Evolutionary conservation across 2,797 vertebrate species (phyloP), one percentile per base, ranked within the genome.

Genomic region (Epinephelus malabaricus): DNA sequence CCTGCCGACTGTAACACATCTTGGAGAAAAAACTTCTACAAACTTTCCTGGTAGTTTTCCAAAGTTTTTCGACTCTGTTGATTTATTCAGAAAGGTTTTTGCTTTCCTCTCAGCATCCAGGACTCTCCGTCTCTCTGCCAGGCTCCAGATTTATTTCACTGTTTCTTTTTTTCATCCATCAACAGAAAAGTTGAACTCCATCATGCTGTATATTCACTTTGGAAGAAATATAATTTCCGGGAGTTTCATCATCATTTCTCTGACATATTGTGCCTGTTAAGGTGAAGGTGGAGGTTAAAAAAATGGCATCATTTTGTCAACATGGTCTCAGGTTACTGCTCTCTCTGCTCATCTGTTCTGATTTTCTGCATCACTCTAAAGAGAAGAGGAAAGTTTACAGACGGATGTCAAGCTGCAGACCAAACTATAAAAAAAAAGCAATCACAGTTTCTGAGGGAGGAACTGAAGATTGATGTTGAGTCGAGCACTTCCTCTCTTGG

Each of bases 161-260:
- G 12, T 45, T 25, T 23, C 10, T 25, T 17, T 50, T 34, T 30
- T 60, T 18, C 46, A 53, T 30, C 13, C 4, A 47, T 67, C 50
- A 55, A 62, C 61, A 62, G 63, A 67, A 56, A 61, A 23, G 21
- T 76, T 45, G 23, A 40, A 3, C 56, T 45, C 49, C 50, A 17
- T 49, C n/a, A 47, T 18, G 55, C 25, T 56, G 4, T 53, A 25
- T 25, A 62, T 54, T 46, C 1, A 49, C 11, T 30, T 19, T 40
- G 40, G 51, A 23, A 19, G n/a, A 25, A 46, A 43, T 63, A 63
- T 43, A 1, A 45, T 85, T 78, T 67, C 78, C 62, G 49, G 34
- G n/a, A 81, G 78, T 81, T 74, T 78, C 81, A 70, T 79, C 83
- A 78, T 53, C 27, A 27, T 61, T 67, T 49, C 45, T 55, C 18